Percentiles rank a stretch among this genome's conserved stretches.
These are phyloP conservation scores for Pipistrellus kuhlii DNA, from an alignment of 2,797 vertebrate species.

Conservation along the genomic window DNA sequence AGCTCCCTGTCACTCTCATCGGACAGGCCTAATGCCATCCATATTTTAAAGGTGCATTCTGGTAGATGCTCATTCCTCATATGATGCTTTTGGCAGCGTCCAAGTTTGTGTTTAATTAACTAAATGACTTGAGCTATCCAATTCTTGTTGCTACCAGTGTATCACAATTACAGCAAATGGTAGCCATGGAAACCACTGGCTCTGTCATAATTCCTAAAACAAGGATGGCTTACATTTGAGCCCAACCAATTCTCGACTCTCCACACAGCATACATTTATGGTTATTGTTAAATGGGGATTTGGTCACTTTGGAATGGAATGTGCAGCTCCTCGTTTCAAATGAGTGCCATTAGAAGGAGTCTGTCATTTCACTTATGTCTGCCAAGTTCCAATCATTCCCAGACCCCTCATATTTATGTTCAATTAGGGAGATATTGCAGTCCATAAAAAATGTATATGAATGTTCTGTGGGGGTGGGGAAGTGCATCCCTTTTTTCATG, in stretches of 20 bases:
- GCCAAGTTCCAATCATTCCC: conserved; percentile 62
- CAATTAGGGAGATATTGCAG: conserved; percentile 26
- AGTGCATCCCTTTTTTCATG: neutral
- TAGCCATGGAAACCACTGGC: conserved; percentile 83
- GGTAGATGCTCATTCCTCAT: conserved; percentile 21
- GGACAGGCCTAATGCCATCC: neutral
- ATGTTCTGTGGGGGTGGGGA: neutral
- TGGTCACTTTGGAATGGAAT: conserved; percentile 73
- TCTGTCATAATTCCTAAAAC: conserved; percentile 71
- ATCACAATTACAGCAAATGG: conserved; percentile 85
- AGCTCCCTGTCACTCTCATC: neutral
- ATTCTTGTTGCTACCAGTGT: conserved; percentile 79
- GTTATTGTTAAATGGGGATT: conserved; percentile 50
- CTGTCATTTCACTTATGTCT: conserved; percentile 39
- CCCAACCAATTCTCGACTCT: neutral
- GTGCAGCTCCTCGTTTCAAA: conserved; percentile 68
- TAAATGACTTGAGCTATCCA: conserved; percentile 80
- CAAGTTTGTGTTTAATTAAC: conserved; percentile 84
- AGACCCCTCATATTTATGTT: conserved; percentile 42
- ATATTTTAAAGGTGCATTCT: neutral
- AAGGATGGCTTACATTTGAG: conserved; percentile 58
- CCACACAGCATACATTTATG: neutral
- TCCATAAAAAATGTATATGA: conserved; percentile 65
- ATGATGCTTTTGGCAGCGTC: conserved; percentile 67
- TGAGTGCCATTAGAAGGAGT: conserved; percentile 67